Conservation (phyloP, 1,140 invertebrate genomes). For the Asobara japonica region DNA sequence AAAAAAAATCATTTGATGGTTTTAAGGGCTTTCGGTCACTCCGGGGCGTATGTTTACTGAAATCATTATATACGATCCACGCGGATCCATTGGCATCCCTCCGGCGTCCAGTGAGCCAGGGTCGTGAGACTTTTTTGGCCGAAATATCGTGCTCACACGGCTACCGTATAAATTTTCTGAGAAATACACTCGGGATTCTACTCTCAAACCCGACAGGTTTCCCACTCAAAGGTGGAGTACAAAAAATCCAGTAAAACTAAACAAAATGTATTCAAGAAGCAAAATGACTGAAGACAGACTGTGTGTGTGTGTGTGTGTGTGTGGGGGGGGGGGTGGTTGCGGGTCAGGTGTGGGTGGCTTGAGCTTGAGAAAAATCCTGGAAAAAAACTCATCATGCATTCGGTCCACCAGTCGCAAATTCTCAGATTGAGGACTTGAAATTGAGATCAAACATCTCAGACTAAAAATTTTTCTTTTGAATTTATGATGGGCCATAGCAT, state of each 20-base stretch:
- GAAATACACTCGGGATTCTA: not conserved
- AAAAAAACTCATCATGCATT: no score
- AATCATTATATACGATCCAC: conserved; percentile 5
- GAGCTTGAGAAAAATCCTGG: no score
- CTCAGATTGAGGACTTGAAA: not conserved
- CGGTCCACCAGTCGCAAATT: no score
- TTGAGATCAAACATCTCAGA: not conserved
- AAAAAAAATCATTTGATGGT: not conserved
- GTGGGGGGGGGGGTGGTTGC: no score
- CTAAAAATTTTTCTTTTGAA: no score
- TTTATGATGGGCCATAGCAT: not conserved
- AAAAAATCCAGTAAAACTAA: no score
- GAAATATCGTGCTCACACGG: conserved; percentile 13
- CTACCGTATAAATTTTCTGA: not conserved
- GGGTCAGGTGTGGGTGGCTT: no score
- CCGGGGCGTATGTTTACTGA: not conserved
- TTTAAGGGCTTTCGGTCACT: not conserved
- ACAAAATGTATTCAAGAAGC: not conserved
- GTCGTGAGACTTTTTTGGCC: conserved; percentile 26
- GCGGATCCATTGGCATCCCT: conserved; percentile 12
- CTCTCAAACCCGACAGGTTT: not conserved
- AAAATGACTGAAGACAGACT: not conserved
- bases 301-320: no score
- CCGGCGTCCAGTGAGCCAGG: not conserved
- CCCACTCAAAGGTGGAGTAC: not conserved